Conservation (phyloP, 2,888 invertebrate species). For the Torymus auratus region DNA sequence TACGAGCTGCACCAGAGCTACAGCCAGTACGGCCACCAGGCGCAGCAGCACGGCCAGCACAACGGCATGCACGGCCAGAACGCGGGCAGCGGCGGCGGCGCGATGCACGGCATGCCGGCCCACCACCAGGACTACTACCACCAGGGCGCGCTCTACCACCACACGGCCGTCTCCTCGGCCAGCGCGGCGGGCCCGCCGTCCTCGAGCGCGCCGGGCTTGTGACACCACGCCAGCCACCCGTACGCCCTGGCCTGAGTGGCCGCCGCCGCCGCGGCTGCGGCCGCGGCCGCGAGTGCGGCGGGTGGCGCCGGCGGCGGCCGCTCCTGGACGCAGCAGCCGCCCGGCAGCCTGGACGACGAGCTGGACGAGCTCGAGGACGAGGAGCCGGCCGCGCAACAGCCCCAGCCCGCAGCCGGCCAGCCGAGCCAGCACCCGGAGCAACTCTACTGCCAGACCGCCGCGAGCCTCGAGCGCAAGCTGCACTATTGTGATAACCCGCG, state of each 20-base stretch:
- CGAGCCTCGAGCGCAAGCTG: conserved; percentile 40
- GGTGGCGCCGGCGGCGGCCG: conserved; percentile 28
- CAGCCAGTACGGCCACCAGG: conserved; percentile 58
- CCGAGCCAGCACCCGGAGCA: background rate
- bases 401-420: background rate
- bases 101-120: conserved; percentile 80
- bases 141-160: conserved; percentile 87
- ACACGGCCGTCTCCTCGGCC: conserved; percentile 65
- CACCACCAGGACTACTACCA: conserved; percentile 83
- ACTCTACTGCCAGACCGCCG: background rate
- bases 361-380: conserved; percentile 61
- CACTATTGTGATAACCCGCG: conserved; percentile 53
- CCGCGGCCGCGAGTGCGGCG: conserved; percentile 55
- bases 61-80: conserved; percentile 35
- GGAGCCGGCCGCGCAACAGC: conserved; percentile 31
- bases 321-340: conserved; percentile 27
- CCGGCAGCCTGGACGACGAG: conserved; percentile 61
- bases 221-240: conserved; percentile 81
- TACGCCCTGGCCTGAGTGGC: conserved; percentile 90
- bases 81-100: conserved; percentile 77
- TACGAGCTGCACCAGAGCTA: conserved; percentile 86
- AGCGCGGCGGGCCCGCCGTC: conserved; percentile 55
- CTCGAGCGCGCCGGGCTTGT: conserved; percentile 86
- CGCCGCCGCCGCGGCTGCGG: conserved; percentile 63
- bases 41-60: conserved; percentile 33